These are phyloP conservation scores for Leptinotarsa peninsularis DNA, from an alignment of 2,888 invertebrate genomes.

Conservation along the genomic window DNA sequence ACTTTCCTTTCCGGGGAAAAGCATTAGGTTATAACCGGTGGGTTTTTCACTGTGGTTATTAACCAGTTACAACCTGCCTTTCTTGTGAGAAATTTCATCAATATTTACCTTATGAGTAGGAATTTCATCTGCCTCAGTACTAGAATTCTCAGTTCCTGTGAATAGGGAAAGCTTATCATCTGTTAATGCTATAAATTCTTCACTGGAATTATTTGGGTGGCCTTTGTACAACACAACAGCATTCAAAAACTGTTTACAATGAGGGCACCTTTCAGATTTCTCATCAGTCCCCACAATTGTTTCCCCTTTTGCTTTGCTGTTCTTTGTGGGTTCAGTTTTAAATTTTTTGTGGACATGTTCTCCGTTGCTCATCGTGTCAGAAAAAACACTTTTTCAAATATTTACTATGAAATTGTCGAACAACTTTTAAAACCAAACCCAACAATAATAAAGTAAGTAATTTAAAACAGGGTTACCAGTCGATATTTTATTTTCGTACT, in stretches of 20 bases:
- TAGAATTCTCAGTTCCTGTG: slow-evolving; percentile 72
- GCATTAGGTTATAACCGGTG: too few species aligned
- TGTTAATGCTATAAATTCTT: slow-evolving; percentile 81
- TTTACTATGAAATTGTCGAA: too few species aligned
- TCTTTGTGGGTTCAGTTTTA: slow-evolving; percentile 16
- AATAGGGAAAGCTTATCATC: slow-evolving; percentile 80
- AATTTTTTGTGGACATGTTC: slow-evolving; percentile 15
- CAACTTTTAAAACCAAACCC: too few species aligned
- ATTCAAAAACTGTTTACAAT: slow-evolving; percentile 60
- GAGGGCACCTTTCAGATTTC: slow-evolving; percentile 52
- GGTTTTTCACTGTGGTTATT: too few species aligned
- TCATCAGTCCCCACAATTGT: not conserved
- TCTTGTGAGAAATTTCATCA: too few species aligned
- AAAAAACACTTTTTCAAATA: too few species aligned
- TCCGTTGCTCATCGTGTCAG: too few species aligned
- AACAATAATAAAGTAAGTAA: too few species aligned
- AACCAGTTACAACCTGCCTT: too few species aligned
- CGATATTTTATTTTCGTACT: too few species aligned
- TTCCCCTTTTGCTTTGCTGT: slow-evolving; percentile 8
- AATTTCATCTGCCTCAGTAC: slow-evolving; percentile 69
- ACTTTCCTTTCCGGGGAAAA: too few species aligned
- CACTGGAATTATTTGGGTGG: slow-evolving; percentile 81
- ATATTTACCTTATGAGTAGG: slow-evolving; percentile 71
- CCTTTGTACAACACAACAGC: slow-evolving; percentile 72
- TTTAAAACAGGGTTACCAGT: not conserved